Evolutionary conservation across 1,140 invertebrate genomes (phyloP).

Genomic region (Trichonephila clavipes): DNA sequence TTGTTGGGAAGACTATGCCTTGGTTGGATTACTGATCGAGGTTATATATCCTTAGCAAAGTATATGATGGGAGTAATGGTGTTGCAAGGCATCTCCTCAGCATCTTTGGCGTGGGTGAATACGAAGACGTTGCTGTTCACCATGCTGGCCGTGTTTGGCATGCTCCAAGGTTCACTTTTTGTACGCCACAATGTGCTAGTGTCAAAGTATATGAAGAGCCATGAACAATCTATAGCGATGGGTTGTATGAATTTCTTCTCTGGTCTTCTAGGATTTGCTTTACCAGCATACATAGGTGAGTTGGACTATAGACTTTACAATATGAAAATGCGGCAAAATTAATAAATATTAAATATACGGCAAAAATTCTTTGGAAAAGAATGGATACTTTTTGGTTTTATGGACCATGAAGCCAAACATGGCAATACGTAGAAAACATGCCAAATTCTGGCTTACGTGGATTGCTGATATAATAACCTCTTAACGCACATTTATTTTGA

Average conservation of each 20-base stretch:
- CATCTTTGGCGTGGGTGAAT: constrained; percentile 43
- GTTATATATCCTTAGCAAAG: constrained; percentile 6
- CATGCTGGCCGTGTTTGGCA: constrained; percentile 19
- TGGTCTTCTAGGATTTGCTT: constrained; percentile 58
- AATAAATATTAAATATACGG: not conserved
- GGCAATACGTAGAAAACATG: no score
- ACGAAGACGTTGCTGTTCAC: not conserved
- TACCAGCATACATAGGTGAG: constrained; percentile 66
- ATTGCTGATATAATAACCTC: no score
- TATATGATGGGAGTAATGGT: constrained; percentile 59
- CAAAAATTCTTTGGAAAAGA: no score
- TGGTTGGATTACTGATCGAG: constrained; percentile 59
- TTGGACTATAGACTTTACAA: not conserved
- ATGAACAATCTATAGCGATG: constrained; percentile 64
- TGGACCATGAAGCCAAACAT: no score
- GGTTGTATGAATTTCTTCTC: constrained; percentile 68
- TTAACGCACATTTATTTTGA: no score
- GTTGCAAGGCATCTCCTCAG: constrained; percentile 5
- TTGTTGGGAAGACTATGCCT: constrained; percentile 28
- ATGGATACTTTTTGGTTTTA: no score
- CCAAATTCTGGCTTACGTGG: no score
- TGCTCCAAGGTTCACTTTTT: constrained; percentile 58
- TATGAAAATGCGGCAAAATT: no score
- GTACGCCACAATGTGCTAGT: constrained; percentile 54
- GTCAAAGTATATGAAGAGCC: constrained; percentile 30